Evolutionary conservation across 2,113 vertebrate species (phyloP), one percentile per base, ranked within the genome.

Genomic region (Datnioides undecimradiatus): DNA sequence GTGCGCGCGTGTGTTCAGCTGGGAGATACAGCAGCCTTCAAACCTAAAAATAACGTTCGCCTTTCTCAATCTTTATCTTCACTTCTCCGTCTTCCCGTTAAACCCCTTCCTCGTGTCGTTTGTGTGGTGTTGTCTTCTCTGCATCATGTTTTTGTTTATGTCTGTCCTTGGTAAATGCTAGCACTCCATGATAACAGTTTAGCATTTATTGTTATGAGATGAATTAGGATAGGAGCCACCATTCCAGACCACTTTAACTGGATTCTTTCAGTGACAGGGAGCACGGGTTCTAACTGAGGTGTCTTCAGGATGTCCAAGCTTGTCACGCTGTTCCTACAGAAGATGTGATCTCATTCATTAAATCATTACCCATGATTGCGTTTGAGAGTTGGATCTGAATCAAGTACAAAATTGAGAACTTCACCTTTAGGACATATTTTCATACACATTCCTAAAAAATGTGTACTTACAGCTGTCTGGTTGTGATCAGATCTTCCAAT

Each of bases 1-100:
- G 29, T 73, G 49, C 25, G 10, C 16, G 29, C 69, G 34, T 34
- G 41, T 57, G n/a, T 86, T 73, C 76, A 54, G 51, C 57, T 66
- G 63, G 41, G 70, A 79, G 45, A 80, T 21, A 64, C 60, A 64
- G 68, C 29, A 71, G 78, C n/a, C 54, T 73, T 71, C 48, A 60
- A 59, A 27, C 25, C 73, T 89, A 87, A 82, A 91, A 91, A 87
- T 76, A 85, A 43, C 45, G 0, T 52, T 73, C 43, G 5, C 65
- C 55, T 59, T 82, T 85, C 17, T 40, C 63, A 36, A 4, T 57
- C 58, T 79, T 82, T 73, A 77, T 86, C 83, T 73, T 64, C 38
- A 33, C 71, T 86, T 69, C 78, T 48, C 38, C 34, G 51, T 84
- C 71, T 67, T 40, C 34, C 52, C 1, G 74, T 76, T 66, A 79